Base-by-base conservation (phyloP, 1,140 invertebrate species). In the Ostrea denselamellosa region DNA sequence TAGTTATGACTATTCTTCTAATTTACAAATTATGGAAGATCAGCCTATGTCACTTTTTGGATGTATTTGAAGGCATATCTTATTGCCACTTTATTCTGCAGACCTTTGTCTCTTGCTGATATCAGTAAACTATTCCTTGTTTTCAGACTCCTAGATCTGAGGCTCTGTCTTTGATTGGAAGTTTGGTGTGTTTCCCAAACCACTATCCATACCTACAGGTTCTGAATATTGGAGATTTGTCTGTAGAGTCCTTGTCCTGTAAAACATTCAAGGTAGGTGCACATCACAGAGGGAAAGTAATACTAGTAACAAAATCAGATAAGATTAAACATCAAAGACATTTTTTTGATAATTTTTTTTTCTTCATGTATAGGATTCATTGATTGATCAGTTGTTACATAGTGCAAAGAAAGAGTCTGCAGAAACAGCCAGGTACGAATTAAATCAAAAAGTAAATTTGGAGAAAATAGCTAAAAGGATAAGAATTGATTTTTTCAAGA, bases 121-220 rank as follows among this genome's bases (percentile, higher is more conserved):
- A 28, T 81, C n/a, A 19, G 7, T 62, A 62, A 17, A 62, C 17
- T n/a, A 19, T n/a, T 62, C 88, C 92, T 92, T 94, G 44, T 88
- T 86, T 90, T 28, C 90, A 97, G 96, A 97, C 97, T 87, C 98
- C 98, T 1, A 96, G 98, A 88, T 97, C 97, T 19, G 98, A 99
- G 93, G 98, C 98, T 0, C 96, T 98, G n/a, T 97, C 98, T 0
- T 97, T 99, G 82, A 95, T 99, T 9, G 98, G 98, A 2, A 97
- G 97, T 0, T 95, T 99, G 68, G 95, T 99, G 28, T 97, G 97
- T 90, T 96, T 98, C 87, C 97, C 98, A 0, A 96, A 97, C 89
- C 96, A 97, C 68, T 96, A 97, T 87, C 96, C 96, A 91, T 97
- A 97, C 88, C 96, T 98, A 14, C 97, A 97, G 1, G 97, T 98